phyloP scores from a whole-genome alignment of 2,888 invertebrate genomes.

The Ptychoptera albimana region DNA sequence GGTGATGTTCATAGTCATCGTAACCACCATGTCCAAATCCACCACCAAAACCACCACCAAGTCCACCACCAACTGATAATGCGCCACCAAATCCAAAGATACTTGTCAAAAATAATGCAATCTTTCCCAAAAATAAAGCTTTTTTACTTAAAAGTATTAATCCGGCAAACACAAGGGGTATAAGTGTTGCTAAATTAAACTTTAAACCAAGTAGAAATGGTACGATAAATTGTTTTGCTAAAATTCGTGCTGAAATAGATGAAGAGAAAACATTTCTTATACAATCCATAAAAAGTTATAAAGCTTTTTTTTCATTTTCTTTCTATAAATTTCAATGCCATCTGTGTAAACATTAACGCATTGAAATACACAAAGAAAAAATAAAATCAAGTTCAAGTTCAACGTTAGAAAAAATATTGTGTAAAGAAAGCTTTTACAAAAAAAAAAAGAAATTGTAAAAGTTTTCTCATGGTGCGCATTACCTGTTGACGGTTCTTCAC shows the following conservation, averaged over 20 bases:
- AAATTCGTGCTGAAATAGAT: slow-evolving; percentile 43
- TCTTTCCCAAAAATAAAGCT: slow-evolving; percentile 55
- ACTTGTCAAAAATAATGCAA: slow-evolving; percentile 54
- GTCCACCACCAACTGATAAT: slow-evolving; percentile 14
- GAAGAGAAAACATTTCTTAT: no score
- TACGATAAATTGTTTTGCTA: slow-evolving; percentile 55
- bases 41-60: slow-evolving; percentile 7
- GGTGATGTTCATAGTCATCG: slow-evolving; percentile 18
- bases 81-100: slow-evolving; percentile 42
- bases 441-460: not conserved
- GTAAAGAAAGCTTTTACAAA: not conserved
- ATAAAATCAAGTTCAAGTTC: not conserved
- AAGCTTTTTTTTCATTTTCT: no score
- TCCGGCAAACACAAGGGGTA: slow-evolving; percentile 55
- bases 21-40: slow-evolving; percentile 11
- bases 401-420: no score
- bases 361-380: not conserved
- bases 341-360: not conserved
- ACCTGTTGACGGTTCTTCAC: slow-evolving; percentile 25
- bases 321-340: slow-evolving; percentile 1
- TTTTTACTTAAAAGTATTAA: slow-evolving; percentile 61
- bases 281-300: not conserved
- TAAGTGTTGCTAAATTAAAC: slow-evolving; percentile 56
- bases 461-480: not conserved
- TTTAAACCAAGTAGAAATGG: slow-evolving; percentile 67